Base-by-base conservation (phyloP, 2,797 vertebrate species). In the Platyrinchus mystaceus region DNA sequence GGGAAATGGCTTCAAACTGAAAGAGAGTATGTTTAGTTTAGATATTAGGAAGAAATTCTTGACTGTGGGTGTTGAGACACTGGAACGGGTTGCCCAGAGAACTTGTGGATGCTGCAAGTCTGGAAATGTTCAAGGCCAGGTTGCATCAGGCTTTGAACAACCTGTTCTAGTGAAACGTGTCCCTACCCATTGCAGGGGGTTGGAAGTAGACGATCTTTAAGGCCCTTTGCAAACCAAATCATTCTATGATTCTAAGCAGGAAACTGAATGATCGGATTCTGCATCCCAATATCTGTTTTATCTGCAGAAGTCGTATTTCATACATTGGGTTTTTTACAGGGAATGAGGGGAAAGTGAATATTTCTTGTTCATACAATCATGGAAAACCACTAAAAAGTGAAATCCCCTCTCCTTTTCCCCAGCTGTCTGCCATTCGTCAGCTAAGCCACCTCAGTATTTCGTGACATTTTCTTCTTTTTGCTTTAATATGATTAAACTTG, bases 381-480 rank as follows among this genome's bases (percentile, higher is more conserved):
- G 10, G 22, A 12, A 78, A 94, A 43, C 7, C 15, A 27, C 41
- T 39, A n/a, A 52, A 80, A 90, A 89, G 24, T 37, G 36, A 95
- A 87, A 87, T 70, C 7, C 9, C 15, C 24, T 74, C 60, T 92
- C 37, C 22, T 37, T 85, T 84, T 80, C 55, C 43, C 27, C 9
- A 3, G 8, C 50, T 74, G 44, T 39, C 43, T 64, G 50, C 49
- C 41, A 56, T 77, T 87, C 3, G 0, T 80, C 84, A 64, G 69
- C 37, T 85, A 85, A 93, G 14, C 18, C 19, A 46, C 43, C 44
- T 69, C 77, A 50, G 43, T 62, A 56, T 76, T 91, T 92, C 59
- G 76, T 86, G 81, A 89, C 82, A 80, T 88, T 87, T 93, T 91
- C 39, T 79, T 47, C 53, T 92, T 92, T 92, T 64, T 81, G 14